Conservation (phyloP, 2,113 vertebrate genomes). For the Pterophyllum scalare region DNA sequence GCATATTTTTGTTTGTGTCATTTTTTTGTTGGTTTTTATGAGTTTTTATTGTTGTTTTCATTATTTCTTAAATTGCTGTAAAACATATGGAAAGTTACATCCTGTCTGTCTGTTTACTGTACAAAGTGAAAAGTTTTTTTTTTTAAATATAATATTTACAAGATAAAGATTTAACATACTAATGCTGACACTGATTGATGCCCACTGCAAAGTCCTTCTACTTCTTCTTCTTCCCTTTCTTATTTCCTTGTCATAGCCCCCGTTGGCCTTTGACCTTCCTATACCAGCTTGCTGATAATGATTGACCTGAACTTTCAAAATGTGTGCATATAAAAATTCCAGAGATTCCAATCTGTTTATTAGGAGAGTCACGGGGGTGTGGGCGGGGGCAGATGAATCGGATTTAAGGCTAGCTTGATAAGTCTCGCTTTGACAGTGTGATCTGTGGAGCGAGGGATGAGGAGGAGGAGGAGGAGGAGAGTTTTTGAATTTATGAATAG, state of each 20-base stretch:
- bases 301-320: conserved; percentile 71
- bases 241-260: conserved; percentile 41
- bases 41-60: conserved; percentile 70
- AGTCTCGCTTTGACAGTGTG: conserved; percentile 52
- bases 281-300: conserved; percentile 43
- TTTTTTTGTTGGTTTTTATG: conserved; percentile 62
- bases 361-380: conserved; percentile 30
- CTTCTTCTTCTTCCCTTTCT: conserved; percentile 8
- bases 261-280: neutral
- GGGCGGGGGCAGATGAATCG: conserved; percentile 18
- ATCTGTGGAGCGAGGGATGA: conserved; percentile 43
- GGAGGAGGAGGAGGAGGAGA: neutral
- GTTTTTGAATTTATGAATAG: conserved; percentile 60
- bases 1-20: conserved; percentile 75
- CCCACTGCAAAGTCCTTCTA: conserved; percentile 30
- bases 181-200: conserved; percentile 72
- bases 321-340: conserved; percentile 75
- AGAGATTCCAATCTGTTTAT: conserved; percentile 69
- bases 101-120: conserved; percentile 83
- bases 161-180: conserved; percentile 66
- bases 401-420: conserved; percentile 80
- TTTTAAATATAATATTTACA: conserved; percentile 81
- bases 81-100: conserved; percentile 84
- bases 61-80: conserved; percentile 82
- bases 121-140: conserved; percentile 80